phyloP scores from a whole-genome alignment of 2,888 invertebrate genomes.

The Caenorhabditis zanzibari region DNA sequence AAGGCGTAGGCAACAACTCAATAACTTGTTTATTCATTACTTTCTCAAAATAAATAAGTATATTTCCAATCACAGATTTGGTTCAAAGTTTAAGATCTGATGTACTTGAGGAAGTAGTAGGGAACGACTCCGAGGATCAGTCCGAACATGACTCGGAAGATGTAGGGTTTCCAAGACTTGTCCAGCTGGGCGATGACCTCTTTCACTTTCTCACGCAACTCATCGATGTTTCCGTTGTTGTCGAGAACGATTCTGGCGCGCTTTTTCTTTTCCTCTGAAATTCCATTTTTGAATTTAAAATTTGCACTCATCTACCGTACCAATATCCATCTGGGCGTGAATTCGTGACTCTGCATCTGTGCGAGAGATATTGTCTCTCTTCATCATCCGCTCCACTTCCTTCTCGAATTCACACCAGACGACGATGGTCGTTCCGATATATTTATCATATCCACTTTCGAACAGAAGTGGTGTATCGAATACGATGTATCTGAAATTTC shows the following conservation, averaged over 20 bases:
- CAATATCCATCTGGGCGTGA: slow-evolving; percentile 77
- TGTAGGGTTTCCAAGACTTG: slow-evolving; percentile 64
- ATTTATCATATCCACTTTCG: slow-evolving; percentile 77
- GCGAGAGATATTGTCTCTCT: slow-evolving; percentile 73
- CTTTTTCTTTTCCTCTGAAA: slow-evolving; percentile 69
- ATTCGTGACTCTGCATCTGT: slow-evolving; percentile 77
- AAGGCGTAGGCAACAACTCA: not conserved
- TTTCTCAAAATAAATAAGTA: not conserved
- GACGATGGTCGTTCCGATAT: slow-evolving; percentile 77
- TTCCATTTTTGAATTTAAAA: not conserved
- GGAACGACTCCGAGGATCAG: slow-evolving; percentile 57
- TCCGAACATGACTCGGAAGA: slow-evolving; percentile 51
- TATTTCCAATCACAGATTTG: slow-evolving; percentile 31
- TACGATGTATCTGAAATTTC: slow-evolving; percentile 67
- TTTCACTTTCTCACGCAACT: slow-evolving; percentile 69
- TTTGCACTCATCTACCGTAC: slow-evolving; percentile 10
- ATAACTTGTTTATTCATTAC: not conserved
- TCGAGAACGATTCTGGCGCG: slow-evolving; percentile 77
- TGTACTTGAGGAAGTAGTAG: slow-evolving; percentile 55
- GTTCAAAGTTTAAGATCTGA: slow-evolving; percentile 14
- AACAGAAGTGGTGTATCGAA: slow-evolving; percentile 81
- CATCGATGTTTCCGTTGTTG: slow-evolving; percentile 77
- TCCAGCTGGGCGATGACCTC: slow-evolving; percentile 49
- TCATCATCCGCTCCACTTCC: slow-evolving; percentile 77
- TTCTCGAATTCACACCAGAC: slow-evolving; percentile 79